These are phyloP conservation scores for Cinclus cinclus DNA, from an alignment of 2,113 vertebrate species.

Conservation along the genomic window DNA sequence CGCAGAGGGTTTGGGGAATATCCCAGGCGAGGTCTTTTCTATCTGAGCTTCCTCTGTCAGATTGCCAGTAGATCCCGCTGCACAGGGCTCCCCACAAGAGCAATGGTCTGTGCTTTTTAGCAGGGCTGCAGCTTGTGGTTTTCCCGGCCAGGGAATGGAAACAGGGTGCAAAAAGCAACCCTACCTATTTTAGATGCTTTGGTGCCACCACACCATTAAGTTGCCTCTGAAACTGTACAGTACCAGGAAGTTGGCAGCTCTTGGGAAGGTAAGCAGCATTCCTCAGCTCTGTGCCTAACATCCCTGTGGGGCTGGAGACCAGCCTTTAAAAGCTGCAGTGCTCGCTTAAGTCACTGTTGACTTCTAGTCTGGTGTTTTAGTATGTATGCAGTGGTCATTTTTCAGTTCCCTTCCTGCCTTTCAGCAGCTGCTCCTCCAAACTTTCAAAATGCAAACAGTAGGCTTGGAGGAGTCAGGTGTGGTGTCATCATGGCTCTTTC, in stretches of 20 bases:
- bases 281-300: background rate
- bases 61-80: background rate
- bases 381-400: background rate
- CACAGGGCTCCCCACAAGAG: background rate
- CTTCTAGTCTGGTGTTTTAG: background rate
- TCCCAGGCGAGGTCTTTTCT: background rate
- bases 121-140: background rate
- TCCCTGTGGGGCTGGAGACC: background rate
- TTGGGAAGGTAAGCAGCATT: background rate
- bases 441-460: background rate
- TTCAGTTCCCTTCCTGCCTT: background rate
- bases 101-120: background rate
- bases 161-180: background rate
- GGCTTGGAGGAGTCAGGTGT: background rate
- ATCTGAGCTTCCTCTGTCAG: background rate
- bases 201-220: background rate
- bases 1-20: background rate
- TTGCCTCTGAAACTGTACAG: background rate
- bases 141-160: background rate
- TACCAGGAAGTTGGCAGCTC: background rate
- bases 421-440: background rate
- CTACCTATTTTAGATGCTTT: background rate
- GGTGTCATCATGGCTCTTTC: background rate
- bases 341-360: background rate
- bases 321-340: background rate